Evolutionary conservation across 2,888 invertebrate species (phyloP).

Genomic region (Cybosia mesomella): DNA sequence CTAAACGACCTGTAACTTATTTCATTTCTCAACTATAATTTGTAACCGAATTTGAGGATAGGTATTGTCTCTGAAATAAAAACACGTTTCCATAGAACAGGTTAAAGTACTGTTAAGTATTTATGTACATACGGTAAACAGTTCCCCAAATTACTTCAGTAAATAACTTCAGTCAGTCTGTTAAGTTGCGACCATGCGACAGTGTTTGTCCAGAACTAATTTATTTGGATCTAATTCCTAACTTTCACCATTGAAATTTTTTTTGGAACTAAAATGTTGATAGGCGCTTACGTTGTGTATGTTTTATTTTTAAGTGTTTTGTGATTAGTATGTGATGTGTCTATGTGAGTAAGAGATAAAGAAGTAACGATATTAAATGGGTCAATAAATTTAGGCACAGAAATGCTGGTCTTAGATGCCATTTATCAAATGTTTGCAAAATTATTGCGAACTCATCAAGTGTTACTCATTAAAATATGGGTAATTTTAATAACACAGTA

Average conservation of each 20-base stretch:
- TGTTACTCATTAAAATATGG: neutral
- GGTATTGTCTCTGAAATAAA: conserved; percentile 7
- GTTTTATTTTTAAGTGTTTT: conserved; percentile 21
- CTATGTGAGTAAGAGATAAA: neutral
- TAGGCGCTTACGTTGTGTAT: conserved; percentile 33
- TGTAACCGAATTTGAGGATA: neutral
- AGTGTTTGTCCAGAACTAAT: conserved; percentile 29
- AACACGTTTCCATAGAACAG: conserved; percentile 14
- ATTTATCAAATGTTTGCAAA: neutral
- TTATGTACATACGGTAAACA: conserved; percentile 19
- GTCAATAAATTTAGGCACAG: neutral
- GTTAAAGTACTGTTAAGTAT: conserved; percentile 22
- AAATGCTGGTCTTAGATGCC: neutral
- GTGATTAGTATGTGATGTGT: neutral
- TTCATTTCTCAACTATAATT: neutral
- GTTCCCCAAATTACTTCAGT: conserved; percentile 23
- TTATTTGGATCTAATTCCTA: conserved; percentile 17
- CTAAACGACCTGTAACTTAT: neutral
- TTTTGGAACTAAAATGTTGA: conserved; percentile 28
- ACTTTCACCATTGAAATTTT: conserved; percentile 8
- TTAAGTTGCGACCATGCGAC: conserved; percentile 21
- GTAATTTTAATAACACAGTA: neutral
- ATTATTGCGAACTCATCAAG: neutral
- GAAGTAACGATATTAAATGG: neutral
- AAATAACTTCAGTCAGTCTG: conserved; percentile 23